Base-by-base conservation (phyloP, 2,113 vertebrate genomes). In the Martes martes region DNA sequence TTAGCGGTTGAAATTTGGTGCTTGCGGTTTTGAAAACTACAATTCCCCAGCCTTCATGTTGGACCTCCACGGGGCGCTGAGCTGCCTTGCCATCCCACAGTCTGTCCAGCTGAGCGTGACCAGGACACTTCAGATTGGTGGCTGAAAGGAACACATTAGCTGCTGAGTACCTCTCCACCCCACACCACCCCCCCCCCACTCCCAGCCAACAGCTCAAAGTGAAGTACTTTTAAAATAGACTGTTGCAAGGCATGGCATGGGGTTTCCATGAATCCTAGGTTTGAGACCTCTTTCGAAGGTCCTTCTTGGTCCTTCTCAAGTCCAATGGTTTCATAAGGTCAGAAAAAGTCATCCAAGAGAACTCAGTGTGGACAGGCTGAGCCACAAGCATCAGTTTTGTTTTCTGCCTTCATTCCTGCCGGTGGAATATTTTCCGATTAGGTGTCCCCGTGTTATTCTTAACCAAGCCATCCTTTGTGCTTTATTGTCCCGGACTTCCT, bases 1-100 rank as follows among this genome's bases (percentile, higher is more conserved):
- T 69, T n/a, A 94, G 73, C 50, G 39, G 65, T 89, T 95, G 93
- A 79, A 95, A 89, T 81, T 19, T 87, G 61, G n/a, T 52, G 13
- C 45, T 89, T 91, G 57, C 33, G 79, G 83, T 52, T 85, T 89
- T 91, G 89, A 95, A 90, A 36, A 59, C 61, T 47, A 59, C 57
- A 79, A 55, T 86, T 55, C 91, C 63, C 87, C 86, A 21, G 59
- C 4, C 19, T 93, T 80, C 36, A 39, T 15, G 11, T n/a, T 47
- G 80, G 36, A 79, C 14, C n/a, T 24, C 0, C 28, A 36, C 39
- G 50, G 23, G 89, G 21, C 36, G 47, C 67, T 6, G 74, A 21
- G 57, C 15, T 31, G 94, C 63, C 50, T 6, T 6, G 7, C 61
- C 0, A 0, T 23, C 55, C 69, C 24, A 3, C 39, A 10, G 39